Evolutionary conservation across 1,140 invertebrate genomes (phyloP), one percentile per base, ranked within the genome.

Genomic region (Pseudomyrmex pallidus): DNA sequence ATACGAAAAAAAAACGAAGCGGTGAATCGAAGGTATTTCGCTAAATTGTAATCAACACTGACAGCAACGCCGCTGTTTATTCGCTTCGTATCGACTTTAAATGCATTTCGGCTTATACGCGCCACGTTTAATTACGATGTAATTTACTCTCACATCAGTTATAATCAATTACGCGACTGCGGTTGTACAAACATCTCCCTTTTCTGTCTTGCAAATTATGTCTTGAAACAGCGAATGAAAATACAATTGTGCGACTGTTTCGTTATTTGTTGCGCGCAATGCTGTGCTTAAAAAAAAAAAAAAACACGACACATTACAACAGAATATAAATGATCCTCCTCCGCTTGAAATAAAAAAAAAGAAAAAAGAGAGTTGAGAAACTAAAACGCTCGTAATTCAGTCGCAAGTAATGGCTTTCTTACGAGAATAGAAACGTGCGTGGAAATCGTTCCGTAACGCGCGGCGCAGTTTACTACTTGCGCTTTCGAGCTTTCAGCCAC

Each of bases 401-500:
- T 64, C 46, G n/a, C 17, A 44, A 48, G 54, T 78, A 67, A 70
- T 70, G 12, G 20, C 64, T 56, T 77, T 68, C 13, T 56, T 15
- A 35, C 17, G 25, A n/a, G 62, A 67, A 25, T 35, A 59, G 17
- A 12, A 5, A 7, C 50, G 52, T 9, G 35, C 35, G 52, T 17
- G 64, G 25, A 78, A 78, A 70, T 68, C 52, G 64, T 13, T 46
- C n/a, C 35, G 2, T 12, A 54, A 78, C 35, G 9, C 20, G 64
- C 56, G 15, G 35, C 35, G 35, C 35, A 35, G 35, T 57, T 59
- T 46, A 17, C 35, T 35, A 35, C 35, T 25, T 56, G 20, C 64
- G 52, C 68, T 78, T 78, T 44, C 9, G 52, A 78, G 76, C 76
- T 78, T 70, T 78, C 76, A 78, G 44, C 44, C 64, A 44, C 64